phyloP scores from a whole-genome alignment of 1,140 invertebrate species.

The Pseudomyrmex dendroicus region DNA sequence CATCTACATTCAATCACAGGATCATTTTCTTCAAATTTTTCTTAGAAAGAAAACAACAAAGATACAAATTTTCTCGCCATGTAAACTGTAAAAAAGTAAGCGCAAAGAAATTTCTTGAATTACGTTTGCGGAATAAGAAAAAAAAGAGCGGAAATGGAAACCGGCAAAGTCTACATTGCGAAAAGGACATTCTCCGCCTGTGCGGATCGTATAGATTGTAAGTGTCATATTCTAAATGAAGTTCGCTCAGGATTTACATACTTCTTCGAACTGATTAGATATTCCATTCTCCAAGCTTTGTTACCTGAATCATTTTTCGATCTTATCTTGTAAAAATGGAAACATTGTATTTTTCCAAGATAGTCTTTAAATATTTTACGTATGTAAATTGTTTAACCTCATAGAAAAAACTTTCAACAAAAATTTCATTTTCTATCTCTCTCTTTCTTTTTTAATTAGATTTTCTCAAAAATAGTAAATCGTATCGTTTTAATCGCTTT shows the following conservation, averaged over 20 bases:
- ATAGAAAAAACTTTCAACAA: neutral
- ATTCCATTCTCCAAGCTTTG: constrained; percentile 49
- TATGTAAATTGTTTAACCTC: neutral
- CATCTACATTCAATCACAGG: constrained; percentile 8
- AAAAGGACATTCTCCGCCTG: constrained; percentile 29
- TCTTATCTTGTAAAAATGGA: constrained; percentile 14
- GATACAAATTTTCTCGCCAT: constrained; percentile 13
- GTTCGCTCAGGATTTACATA: constrained; percentile 43
- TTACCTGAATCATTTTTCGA: constrained; percentile 19
- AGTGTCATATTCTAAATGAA: constrained; percentile 56
- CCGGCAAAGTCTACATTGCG: constrained; percentile 16
- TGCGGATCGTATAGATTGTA: constrained; percentile 24
- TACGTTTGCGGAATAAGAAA: constrained; percentile 32
- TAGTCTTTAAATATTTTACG: constrained; percentile 17
- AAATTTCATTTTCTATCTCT: neutral
- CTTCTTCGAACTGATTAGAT: constrained; percentile 56
- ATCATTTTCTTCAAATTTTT: constrained; percentile 23
- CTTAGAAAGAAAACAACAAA: neutral
- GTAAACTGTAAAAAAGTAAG: constrained; percentile 31
- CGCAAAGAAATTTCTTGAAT: constrained; percentile 51
- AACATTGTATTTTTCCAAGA: constrained; percentile 4
- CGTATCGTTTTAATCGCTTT: neutral
- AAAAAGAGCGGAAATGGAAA: constrained; percentile 41
- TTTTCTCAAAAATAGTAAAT: neutral
- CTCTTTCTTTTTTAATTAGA: no score